Evolutionary conservation across 1,140 invertebrate species (phyloP), one percentile per base, ranked within the genome.

Genomic region (Leguminivora glycinivorella): DNA sequence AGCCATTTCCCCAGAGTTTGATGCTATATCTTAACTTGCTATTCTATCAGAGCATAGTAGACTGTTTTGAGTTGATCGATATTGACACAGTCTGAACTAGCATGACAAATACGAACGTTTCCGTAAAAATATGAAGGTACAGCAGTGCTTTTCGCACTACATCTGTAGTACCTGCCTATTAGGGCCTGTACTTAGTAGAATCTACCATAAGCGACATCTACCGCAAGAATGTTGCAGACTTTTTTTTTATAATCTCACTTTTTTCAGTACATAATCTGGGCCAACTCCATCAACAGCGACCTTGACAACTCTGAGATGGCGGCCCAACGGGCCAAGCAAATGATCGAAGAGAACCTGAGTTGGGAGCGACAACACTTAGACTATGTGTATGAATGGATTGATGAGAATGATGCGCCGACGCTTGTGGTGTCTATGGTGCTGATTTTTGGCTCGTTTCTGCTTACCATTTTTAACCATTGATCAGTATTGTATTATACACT

Each of bases 341-440:
- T 74, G 5, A 73, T 82, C 0, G 10, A 19, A 0, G 75, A 85
- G 17, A 82, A 85, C 31, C 22, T 81, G 0, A 19, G 9, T 0
- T 91, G 89, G 89, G 70, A 74, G 0, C 58, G 60, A 0, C 26
- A 56, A 0, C 31, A 75, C 10, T 17, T 83, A n/a, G 74, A 86
- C 9, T 31, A 69, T 1, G 80, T 83, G 0, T 91, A 90, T 26
- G 83, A 88, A 63, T 91, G 89, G 89, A 88, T 91, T 5, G 82
- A 88, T 2, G 82, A 87, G 47, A 91, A 91, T 26, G 78, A 91
- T 72, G 84, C 87, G 4, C 73, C 80, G 0, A 83, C 85, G 0
- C 17, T 87, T 6, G 75, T 80, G 1, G 74, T 83, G 0, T 89
- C 88, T 14, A 67, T 82, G 0, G 29, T 79, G 4, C 71, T 87